Conservation (phyloP, 1,140 invertebrate genomes). For the Subanguina moxae region DNA sequence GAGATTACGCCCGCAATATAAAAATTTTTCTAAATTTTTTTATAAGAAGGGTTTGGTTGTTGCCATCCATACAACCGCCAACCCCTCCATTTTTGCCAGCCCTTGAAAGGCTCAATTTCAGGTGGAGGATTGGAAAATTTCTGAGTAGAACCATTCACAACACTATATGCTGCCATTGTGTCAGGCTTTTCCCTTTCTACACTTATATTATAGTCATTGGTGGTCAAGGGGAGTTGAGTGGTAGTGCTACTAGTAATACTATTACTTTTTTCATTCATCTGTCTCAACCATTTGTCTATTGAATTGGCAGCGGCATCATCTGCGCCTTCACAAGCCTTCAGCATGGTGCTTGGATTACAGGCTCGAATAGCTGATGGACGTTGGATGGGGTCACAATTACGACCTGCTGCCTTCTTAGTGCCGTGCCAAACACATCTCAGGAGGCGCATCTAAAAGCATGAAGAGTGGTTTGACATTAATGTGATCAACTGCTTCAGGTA, state of each 20-base stretch:
- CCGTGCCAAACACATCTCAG: conserved; percentile 45
- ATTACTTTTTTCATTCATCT: conserved; percentile 17
- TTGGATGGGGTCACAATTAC: conserved; percentile 33
- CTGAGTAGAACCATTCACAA: background rate
- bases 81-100: conserved; percentile 42
- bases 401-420: conserved; percentile 42
- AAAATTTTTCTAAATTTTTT: background rate
- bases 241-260: conserved; percentile 6
- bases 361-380: conserved; percentile 38
- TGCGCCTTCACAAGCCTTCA: conserved; percentile 17
- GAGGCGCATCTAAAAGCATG: conserved; percentile 36
- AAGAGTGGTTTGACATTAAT: conserved; percentile 2
- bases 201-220: background rate
- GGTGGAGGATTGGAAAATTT: background rate
- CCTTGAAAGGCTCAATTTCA: conserved; percentile 25
- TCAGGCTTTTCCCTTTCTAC: too few relatives aligned
- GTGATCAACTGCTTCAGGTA: too few relatives aligned
- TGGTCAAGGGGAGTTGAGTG: background rate
- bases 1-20: too few relatives aligned
- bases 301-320: background rate
- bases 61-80: conserved; percentile 30
- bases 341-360: conserved; percentile 17
- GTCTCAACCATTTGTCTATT: background rate
- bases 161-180: background rate
- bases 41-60: background rate